These are phyloP conservation scores for Apaloderma vittatum DNA, from an alignment of 2,113 vertebrate genomes.

Conservation along the genomic window DNA sequence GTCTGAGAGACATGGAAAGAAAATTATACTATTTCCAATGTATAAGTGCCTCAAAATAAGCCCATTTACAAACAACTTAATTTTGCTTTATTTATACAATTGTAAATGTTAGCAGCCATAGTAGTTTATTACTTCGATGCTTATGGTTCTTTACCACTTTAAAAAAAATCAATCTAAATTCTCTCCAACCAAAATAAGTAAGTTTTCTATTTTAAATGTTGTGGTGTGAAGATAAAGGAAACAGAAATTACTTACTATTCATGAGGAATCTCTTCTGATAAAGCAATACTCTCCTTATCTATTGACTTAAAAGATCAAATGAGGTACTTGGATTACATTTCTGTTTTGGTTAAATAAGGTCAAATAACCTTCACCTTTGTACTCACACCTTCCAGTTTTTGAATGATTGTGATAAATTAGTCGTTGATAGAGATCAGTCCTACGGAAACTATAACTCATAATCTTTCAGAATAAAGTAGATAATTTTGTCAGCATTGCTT, in stretches of 20 bases:
- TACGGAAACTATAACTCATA: background rate
- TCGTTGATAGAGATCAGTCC: slow-evolving; percentile 1
- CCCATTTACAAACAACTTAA: background rate
- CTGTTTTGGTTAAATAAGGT: slow-evolving; percentile 51
- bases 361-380: slow-evolving; percentile 42
- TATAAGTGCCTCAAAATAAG: background rate
- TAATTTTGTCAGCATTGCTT: background rate
- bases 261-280: background rate
- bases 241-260: background rate
- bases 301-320: slow-evolving; percentile 49
- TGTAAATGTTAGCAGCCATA: background rate
- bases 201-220: background rate
- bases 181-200: background rate
- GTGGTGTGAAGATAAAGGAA: background rate
- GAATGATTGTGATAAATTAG: slow-evolving; percentile 51
- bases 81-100: background rate
- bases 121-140: background rate
- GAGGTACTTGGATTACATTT: slow-evolving; percentile 10
- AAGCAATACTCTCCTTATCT: slow-evolving; percentile 27
- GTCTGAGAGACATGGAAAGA: background rate
- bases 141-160: background rate
- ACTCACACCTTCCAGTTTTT: slow-evolving; percentile 8
- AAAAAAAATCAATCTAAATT: background rate
- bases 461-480: background rate
- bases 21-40: background rate